These are phyloP conservation scores for Pyrochroa serraticornis DNA, from an alignment of 2,888 invertebrate genomes.

Conservation along the genomic window DNA sequence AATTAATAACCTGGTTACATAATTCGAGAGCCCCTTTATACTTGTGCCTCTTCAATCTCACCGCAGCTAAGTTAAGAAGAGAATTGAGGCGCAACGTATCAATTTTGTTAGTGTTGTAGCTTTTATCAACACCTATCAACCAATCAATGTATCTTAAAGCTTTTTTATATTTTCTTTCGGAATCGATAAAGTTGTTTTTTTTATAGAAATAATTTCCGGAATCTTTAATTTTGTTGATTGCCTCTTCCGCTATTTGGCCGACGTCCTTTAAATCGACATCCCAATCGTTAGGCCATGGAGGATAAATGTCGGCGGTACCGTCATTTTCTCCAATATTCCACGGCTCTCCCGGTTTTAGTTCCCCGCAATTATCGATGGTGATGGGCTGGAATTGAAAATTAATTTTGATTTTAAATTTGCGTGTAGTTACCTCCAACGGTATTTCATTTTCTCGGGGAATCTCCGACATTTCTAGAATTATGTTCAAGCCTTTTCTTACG, in stretches of 20 bases:
- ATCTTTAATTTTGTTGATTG: conserved; percentile 68
- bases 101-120: conserved; percentile 47
- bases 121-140: conserved; percentile 49
- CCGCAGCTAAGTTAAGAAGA: conserved; percentile 77
- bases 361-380: conserved; percentile 76
- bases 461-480: conserved; percentile 73
- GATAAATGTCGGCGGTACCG: conserved; percentile 72
- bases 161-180: conserved; percentile 80
- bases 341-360: conserved; percentile 63
- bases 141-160: conserved; percentile 73
- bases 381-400: conserved; percentile 62
- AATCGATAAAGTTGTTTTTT: conserved; percentile 65
- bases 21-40: conserved; percentile 66
- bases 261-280: conserved; percentile 42
- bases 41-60: conserved; percentile 69
- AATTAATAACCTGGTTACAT: conserved; percentile 69
- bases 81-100: conserved; percentile 60
- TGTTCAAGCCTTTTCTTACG: conserved; percentile 76
- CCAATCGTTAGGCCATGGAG: conserved; percentile 82
- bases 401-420: neutral
- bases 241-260: conserved; percentile 52
- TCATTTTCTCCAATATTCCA: conserved; percentile 75
- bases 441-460: conserved; percentile 64
- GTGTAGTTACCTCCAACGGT: conserved; percentile 64
- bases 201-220: conserved; percentile 76